phyloP scores from a whole-genome alignment of 2,888 invertebrate genomes.

The Boloria selene region DNA sequence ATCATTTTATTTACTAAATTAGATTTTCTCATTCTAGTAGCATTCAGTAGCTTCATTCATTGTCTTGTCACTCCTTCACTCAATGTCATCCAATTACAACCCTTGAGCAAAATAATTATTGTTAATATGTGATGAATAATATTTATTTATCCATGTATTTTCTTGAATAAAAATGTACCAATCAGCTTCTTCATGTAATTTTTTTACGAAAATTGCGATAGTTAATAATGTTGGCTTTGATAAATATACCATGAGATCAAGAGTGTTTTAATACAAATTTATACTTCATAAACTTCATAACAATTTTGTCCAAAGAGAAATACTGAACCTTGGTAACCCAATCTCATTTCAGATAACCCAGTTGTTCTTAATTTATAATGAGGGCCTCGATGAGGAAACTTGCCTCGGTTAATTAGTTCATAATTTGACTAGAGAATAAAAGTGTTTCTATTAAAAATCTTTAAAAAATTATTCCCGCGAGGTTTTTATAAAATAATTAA shows the following conservation, averaged over 20 bases:
- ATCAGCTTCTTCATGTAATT: no score
- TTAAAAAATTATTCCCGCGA: constrained; percentile 10
- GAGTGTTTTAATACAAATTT: constrained; percentile 24
- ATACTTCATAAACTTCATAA: constrained; percentile 30
- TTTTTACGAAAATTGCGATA: not conserved
- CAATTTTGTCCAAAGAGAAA: constrained; percentile 33
- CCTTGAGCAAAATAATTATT: no score
- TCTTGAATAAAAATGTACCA: no score
- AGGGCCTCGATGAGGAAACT: constrained; percentile 43
- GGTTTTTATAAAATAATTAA: constrained; percentile 23
- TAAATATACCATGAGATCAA: constrained; percentile 19
- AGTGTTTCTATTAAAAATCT: constrained; percentile 28
- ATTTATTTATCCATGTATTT: no score
- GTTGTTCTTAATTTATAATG: constrained; percentile 48
- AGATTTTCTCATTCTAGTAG: no score
- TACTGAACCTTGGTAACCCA: constrained; percentile 35
- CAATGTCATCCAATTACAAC: no score
- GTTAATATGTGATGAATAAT: no score
- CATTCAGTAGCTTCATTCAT: no score
- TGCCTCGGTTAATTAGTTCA: constrained; percentile 52
- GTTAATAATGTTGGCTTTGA: constrained; percentile 6
- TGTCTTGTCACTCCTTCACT: no score
- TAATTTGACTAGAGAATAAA: constrained; percentile 45
- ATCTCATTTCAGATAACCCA: constrained; percentile 52
- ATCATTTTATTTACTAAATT: no score